A percentile compares a stretch with the other conserved stretches of the same genome.
These are phyloP conservation scores for Saimiri boliviensis DNA, from an alignment of 2,113 vertebrate genomes.

Conservation along the genomic window DNA sequence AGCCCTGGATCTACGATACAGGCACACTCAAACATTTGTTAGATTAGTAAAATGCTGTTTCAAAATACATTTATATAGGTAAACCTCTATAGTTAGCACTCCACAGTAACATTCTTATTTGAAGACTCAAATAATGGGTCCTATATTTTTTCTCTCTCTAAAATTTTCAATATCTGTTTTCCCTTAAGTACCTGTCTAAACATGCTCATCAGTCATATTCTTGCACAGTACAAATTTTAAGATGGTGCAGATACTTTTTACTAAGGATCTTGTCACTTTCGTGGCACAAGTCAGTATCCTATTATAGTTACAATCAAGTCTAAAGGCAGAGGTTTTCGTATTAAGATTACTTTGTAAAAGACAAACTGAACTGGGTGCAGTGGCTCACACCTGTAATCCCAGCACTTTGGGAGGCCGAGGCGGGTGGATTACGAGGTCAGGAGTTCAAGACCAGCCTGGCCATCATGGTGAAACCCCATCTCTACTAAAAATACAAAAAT, in stretches of 20 bases:
- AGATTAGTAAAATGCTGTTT: neutral
- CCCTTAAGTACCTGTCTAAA: neutral
- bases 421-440: no score
- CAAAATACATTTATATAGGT: neutral
- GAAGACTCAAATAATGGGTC: neutral
- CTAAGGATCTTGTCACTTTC: neutral
- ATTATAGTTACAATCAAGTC: neutral
- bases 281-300: neutral
- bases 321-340: neutral
- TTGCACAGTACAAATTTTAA: neutral
- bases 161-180: neutral
- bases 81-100: neutral
- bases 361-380: neutral
- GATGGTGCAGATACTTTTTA: neutral
- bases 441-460: no score
- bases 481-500: no score
- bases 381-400: no score
- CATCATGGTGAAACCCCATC: no score
- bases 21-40: neutral
- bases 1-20: neutral
- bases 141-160: neutral
- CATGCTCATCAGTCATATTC: neutral
- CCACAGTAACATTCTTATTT: neutral
- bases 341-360: neutral
- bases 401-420: no score